Base-by-base conservation (phyloP, 2,113 vertebrate species). In the Sula dactylatra region DNA sequence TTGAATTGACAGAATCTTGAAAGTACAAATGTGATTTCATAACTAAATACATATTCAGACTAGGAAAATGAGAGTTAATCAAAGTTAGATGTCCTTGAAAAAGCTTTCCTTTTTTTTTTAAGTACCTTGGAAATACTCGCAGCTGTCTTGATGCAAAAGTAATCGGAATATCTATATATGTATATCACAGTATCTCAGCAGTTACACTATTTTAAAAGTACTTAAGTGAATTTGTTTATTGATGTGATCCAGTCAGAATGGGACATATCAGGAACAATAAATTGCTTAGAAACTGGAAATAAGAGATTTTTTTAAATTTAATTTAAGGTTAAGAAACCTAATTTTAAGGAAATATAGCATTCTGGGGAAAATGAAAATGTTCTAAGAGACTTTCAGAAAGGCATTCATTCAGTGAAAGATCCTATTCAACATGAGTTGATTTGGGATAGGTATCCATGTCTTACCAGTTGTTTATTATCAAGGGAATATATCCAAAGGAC, bases 21-120 rank as follows among this genome's bases (percentile, higher is more conserved):
- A 95, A 94, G 59, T 85, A 31, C 16, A 96, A 95, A 78, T 86
- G 42, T 93, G 44, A 62, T 89, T 94, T 81, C 42, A 79, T 89
- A 76, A 67, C 24, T 94, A 94, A 97, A 96, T 90, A 87, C 55
- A 71, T 90, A 92, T 96, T 94, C 79, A 94, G 52, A 84, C 59
- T n/a, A 70, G 61, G 44, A 91, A 97, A 97, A 94, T 70, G 14
- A 85, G n/a, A 92, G 40, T 85, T 86, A 90, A 93, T 88, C 55
- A 72, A 80, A 88, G 47, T 72, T 90, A 64, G 40, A 42, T 90
- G 12, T 88, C 47, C 38, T 90, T 94, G 50, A 66, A 82, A 82
- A 85, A 65, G 2, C 8, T 76, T 67, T 55, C 2, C 0, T 12
- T 36, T 47, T 62, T 62, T 40, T 71, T 66, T 70, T 4, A 22